Evolutionary conservation across 1,140 invertebrate genomes (phyloP).

Genomic region (Goniozus legneri): DNA sequence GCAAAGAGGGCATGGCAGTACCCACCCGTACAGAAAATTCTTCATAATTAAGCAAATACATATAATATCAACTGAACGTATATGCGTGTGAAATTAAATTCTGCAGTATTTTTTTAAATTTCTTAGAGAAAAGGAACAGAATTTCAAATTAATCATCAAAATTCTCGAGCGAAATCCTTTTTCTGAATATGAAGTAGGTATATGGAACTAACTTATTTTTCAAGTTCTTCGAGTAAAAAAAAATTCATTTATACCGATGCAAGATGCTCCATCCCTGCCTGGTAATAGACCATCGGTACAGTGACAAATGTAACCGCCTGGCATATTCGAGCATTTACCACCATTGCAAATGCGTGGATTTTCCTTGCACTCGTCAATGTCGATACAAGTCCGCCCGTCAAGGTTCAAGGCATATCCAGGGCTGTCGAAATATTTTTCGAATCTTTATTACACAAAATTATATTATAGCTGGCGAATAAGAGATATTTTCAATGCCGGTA

Average conservation of each 20-base stretch:
- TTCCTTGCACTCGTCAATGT: constrained; percentile 76
- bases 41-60: no score
- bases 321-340: constrained; percentile 76
- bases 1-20: no score
- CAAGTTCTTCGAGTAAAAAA: no score
- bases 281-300: constrained; percentile 72
- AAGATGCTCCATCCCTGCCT: constrained; percentile 67
- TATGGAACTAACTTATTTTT: no score
- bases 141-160: neutral
- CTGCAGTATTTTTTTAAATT: neutral
- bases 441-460: no score
- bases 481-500: no score
- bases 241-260: constrained; percentile 61
- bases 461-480: no score
- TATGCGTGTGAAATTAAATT: constrained; percentile 1
- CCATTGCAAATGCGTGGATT: constrained; percentile 78
- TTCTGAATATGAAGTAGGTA: no score
- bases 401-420: constrained; percentile 62
- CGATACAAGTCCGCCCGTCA: constrained; percentile 63
- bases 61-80: no score
- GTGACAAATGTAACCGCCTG: constrained; percentile 73
- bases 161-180: no score
- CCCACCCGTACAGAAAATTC: no score
- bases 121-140: neutral
- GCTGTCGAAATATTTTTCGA: constrained; percentile 62